Evolutionary conservation across 2,797 vertebrate species (phyloP).

Genomic region (Schizothorax lantsangensis): DNA sequence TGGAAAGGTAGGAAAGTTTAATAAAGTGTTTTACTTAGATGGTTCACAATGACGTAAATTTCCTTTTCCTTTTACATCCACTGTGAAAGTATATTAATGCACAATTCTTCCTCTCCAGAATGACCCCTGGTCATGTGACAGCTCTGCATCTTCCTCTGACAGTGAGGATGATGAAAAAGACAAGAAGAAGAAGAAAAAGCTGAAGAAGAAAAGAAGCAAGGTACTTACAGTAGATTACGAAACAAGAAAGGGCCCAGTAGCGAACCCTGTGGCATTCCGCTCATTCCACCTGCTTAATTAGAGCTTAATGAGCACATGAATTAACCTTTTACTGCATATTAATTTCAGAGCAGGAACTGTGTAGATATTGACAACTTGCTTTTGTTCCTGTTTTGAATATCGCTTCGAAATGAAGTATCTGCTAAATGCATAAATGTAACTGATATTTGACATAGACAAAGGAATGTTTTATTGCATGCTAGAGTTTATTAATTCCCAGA

Average conservation of each 20-base stretch:
- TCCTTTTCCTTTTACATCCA: background rate
- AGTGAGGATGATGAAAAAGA: conserved; percentile 34
- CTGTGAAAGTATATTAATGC: background rate
- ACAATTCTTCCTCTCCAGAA: conserved; percentile 11
- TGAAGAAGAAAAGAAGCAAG: conserved; percentile 50
- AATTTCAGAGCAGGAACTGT: background rate
- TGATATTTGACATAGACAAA: background rate
- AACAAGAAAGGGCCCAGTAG: background rate
- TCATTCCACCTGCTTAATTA: background rate
- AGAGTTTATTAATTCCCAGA: background rate
- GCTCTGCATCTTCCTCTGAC: conserved; percentile 50
- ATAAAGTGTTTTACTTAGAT: background rate
- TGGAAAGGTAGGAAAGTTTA: conserved; percentile 17
- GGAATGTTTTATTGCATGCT: background rate
- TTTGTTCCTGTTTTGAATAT: background rate
- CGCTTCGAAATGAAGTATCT: too few relatives aligned
- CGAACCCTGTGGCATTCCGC: background rate
- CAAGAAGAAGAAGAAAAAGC: conserved; percentile 42
- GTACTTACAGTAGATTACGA: background rate
- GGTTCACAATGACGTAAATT: background rate
- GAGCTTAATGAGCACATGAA: background rate
- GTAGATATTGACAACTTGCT: background rate
- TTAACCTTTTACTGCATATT: background rate
- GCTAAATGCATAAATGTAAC: background rate
- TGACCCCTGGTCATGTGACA: conserved; percentile 44